phyloP scores from a whole-genome alignment of 2,113 vertebrate genomes.

The Polypterus bichir region DNA sequence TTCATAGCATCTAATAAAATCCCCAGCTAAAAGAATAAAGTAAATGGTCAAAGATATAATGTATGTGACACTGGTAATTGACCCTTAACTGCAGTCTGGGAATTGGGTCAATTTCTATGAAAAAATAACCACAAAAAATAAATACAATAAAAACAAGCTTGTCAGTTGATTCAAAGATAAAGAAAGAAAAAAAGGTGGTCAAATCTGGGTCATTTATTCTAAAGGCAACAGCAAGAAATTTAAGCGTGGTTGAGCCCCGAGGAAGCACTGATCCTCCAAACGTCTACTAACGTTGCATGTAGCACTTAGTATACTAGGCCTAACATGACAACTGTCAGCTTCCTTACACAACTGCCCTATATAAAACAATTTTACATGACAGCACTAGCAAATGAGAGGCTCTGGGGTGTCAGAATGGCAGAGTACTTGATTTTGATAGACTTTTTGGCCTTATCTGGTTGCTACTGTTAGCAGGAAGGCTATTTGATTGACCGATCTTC shows the following conservation, averaged over 20 bases:
- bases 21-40: too few species aligned
- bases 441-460: too few species aligned
- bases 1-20: too few species aligned
- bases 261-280: conserved; percentile 1
- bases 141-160: too few species aligned
- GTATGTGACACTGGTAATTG: too few species aligned
- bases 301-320: neutral
- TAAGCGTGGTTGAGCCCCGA: neutral
- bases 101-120: neutral
- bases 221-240: conserved; percentile 13
- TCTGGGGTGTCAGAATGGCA: neutral
- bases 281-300: neutral
- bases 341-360: neutral
- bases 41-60: too few species aligned
- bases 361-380: neutral
- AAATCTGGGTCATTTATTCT: neutral
- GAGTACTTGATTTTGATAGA: conserved; percentile 1
- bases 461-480: too few species aligned
- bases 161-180: too few species aligned
- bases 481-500: too few species aligned
- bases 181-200: too few species aligned
- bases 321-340: conserved; percentile 8
- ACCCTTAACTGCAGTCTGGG: too few species aligned
- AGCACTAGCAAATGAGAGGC: conserved; percentile 1
- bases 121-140: neutral